Evolutionary conservation across 1,140 invertebrate genomes (phyloP).

Genomic region (Drosophila lowei): DNA sequence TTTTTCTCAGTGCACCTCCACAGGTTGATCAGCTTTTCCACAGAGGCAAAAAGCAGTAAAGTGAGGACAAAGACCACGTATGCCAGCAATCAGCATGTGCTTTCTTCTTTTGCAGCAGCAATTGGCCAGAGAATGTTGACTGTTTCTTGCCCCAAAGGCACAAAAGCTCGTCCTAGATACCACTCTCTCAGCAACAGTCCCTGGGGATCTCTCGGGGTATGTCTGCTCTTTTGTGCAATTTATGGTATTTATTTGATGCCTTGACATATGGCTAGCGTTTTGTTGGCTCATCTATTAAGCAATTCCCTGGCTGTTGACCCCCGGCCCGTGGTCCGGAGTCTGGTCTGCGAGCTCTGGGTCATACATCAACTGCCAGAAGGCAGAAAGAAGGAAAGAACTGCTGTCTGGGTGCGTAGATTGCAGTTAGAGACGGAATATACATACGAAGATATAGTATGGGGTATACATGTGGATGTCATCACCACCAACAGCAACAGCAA

Average conservation of each 20-base stretch:
- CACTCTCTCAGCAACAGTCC: neutral
- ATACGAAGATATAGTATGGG: neutral
- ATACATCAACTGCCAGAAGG: conserved; percentile 62
- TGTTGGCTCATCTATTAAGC: conserved; percentile 69
- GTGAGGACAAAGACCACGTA: too few species aligned
- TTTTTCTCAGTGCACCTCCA: too few species aligned
- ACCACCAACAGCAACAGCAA: conserved; percentile 23
- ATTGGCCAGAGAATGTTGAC: conserved; percentile 33
- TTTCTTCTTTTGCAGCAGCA: conserved; percentile 2
- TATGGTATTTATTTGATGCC: conserved; percentile 70
- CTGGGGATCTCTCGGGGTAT: neutral
- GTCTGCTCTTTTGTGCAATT: conserved; percentile 52
- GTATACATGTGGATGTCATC: conserved; percentile 54
- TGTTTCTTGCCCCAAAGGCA: conserved; percentile 18
- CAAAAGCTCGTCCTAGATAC: conserved; percentile 9
- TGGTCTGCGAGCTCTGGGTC: conserved; percentile 16
- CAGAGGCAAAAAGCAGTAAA: too few species aligned
- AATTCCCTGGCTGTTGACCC: conserved; percentile 64
- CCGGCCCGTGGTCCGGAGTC: conserved; percentile 1
- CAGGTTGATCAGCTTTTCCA: too few species aligned
- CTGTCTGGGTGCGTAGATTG: conserved; percentile 41
- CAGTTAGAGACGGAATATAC: conserved; percentile 13
- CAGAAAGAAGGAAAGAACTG: neutral
- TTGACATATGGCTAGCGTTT: conserved; percentile 71
- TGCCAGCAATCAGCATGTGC: too few species aligned